These are phyloP conservation scores for Stratiomys singularior DNA, from an alignment of 2,888 invertebrate species.

Conservation along the genomic window DNA sequence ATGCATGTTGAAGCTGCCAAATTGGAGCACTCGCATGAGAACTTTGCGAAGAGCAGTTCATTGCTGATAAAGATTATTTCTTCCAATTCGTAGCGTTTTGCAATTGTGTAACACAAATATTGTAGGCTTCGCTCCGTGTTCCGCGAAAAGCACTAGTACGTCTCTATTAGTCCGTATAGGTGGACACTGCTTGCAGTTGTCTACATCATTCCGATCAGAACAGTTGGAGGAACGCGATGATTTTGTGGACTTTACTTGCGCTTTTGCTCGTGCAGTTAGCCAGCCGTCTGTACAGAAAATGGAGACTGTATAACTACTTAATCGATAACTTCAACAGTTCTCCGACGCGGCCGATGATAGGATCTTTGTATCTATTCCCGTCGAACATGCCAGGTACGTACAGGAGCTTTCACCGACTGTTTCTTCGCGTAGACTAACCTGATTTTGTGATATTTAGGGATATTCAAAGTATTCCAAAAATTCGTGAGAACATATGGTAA, in stretches of 20 bases:
- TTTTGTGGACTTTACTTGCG: neutral
- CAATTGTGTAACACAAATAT: too few relatives aligned
- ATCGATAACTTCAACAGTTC: conserved; percentile 3
- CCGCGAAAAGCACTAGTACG: too few relatives aligned
- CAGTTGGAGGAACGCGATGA: conserved; percentile 1
- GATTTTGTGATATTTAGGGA: conserved; percentile 9
- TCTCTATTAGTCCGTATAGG: too few relatives aligned
- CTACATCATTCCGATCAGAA: too few relatives aligned
- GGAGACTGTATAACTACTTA: conserved; percentile 9
- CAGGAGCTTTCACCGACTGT: neutral
- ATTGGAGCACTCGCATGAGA: too few relatives aligned
- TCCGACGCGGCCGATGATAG: conserved; percentile 19
- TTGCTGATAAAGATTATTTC: too few relatives aligned
- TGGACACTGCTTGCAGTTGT: too few relatives aligned
- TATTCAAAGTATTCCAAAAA: neutral
- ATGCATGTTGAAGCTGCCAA: too few relatives aligned
- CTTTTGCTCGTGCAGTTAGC: neutral
- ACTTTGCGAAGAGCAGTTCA: too few relatives aligned
- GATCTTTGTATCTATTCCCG: neutral
- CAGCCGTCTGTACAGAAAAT: neutral
- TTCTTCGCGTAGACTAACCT: neutral
- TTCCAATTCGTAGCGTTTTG: too few relatives aligned
- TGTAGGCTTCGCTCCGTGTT: too few relatives aligned
- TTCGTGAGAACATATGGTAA: conserved; percentile 17
- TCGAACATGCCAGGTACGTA: conserved; percentile 16